phyloP scores from a whole-genome alignment of 2,113 vertebrate genomes.

The Formicarius rufipectus region DNA sequence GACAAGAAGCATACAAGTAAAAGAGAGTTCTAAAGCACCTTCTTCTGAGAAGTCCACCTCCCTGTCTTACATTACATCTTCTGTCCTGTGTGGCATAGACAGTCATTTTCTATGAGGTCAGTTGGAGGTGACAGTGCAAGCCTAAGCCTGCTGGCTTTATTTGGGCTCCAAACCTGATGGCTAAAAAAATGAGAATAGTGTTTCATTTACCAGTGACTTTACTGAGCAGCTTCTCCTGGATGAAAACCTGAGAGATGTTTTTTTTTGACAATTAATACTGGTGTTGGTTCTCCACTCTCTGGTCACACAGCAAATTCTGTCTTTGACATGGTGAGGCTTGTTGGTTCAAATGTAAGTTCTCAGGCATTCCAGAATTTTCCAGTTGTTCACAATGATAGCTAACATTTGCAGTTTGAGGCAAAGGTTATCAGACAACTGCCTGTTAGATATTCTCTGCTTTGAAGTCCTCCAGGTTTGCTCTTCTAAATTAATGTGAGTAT shows the following conservation, averaged over 20 bases:
- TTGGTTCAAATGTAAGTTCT: neutral
- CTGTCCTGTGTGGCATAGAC: neutral
- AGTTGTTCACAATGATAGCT: neutral
- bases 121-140: neutral
- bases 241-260: neutral
- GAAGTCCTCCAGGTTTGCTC: neutral
- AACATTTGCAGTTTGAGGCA: neutral
- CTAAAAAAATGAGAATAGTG: neutral
- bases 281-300: neutral
- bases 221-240: accelerated
- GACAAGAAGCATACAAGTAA: neutral
- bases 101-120: neutral
- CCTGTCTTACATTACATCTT: neutral
- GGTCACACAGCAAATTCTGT: neutral
- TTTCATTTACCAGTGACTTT: neutral
- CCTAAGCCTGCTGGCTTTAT: neutral
- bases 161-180: accelerated
- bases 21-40: neutral
- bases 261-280: neutral
- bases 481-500: neutral
- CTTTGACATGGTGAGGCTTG: neutral
- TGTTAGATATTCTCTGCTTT: neutral
- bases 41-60: neutral
- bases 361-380: neutral
- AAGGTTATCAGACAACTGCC: neutral